These are phyloP conservation scores for Drosophila antonietae DNA, from an alignment of 2,888 invertebrate genomes.

Conservation along the genomic window DNA sequence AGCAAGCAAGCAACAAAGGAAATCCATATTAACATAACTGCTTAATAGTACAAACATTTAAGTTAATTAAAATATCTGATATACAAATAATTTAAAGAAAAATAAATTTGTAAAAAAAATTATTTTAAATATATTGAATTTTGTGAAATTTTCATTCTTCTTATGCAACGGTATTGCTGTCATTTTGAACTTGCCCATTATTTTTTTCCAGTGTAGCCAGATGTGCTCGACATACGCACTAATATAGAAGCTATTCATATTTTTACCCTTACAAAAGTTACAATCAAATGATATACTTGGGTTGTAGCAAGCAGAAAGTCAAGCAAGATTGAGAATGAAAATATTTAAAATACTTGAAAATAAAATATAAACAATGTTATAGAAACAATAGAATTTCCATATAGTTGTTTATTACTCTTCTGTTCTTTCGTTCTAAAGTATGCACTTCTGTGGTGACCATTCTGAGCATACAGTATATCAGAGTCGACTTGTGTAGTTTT, in stretches of 20 bases:
- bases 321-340: neutral
- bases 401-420: neutral
- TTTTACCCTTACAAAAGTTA: neutral
- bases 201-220: neutral
- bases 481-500: constrained; percentile 1
- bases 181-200: neutral
- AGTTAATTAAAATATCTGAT: neutral
- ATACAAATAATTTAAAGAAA: neutral
- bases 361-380: neutral
- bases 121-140: neutral
- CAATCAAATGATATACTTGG: neutral
- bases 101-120: too few species aligned
- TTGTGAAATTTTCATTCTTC: too few species aligned
- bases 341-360: too few species aligned
- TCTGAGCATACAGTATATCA: neutral
- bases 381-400: neutral
- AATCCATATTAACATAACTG: neutral
- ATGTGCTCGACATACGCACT: neutral
- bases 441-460: neutral
- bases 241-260: constrained; percentile 26
- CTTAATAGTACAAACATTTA: neutral
- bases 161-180: too few species aligned
- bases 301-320: neutral
- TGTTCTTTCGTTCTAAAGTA: neutral
- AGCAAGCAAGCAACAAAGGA: neutral